phyloP scores from a whole-genome alignment of 2,113 vertebrate species.

The Pyrgilauda ruficollis region DNA sequence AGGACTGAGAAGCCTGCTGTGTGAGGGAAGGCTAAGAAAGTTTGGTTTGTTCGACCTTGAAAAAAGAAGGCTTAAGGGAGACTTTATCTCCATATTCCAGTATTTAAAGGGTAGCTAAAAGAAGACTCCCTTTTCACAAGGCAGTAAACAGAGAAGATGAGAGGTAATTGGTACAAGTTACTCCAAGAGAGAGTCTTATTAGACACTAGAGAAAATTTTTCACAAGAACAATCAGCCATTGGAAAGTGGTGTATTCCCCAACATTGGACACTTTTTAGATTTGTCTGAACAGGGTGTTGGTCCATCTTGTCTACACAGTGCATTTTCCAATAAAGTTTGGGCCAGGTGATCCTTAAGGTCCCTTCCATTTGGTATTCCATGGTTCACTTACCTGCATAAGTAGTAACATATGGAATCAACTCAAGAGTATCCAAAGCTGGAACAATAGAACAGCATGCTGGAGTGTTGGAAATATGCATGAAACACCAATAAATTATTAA shows the following conservation, averaged over 20 bases:
- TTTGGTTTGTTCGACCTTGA: background rate
- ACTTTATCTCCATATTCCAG: background rate
- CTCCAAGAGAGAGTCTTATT: too few relatives aligned
- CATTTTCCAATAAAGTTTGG: background rate
- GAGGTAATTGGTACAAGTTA: background rate
- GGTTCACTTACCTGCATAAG: background rate
- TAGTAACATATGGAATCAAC: background rate
- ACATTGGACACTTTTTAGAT: rapidly evolving
- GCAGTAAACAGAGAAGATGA: background rate
- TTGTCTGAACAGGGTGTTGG: background rate
- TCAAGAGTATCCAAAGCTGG: background rate
- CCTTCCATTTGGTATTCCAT: background rate
- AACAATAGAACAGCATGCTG: background rate
- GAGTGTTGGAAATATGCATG: background rate
- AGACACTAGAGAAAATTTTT: background rate
- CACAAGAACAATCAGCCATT: background rate
- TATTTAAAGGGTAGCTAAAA: background rate
- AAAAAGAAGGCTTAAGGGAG: background rate
- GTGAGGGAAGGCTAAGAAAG: background rate
- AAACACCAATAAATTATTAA: background rate
- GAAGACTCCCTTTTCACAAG: background rate
- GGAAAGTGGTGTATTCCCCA: background rate
- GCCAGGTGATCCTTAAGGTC: background rate
- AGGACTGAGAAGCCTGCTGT: background rate
- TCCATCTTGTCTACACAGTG: background rate